Percentiles rank a stretch among this genome's conserved stretches.
Evolutionary conservation across 2,797 vertebrate genomes (phyloP).

Genomic region (Amniataba percoides): DNA sequence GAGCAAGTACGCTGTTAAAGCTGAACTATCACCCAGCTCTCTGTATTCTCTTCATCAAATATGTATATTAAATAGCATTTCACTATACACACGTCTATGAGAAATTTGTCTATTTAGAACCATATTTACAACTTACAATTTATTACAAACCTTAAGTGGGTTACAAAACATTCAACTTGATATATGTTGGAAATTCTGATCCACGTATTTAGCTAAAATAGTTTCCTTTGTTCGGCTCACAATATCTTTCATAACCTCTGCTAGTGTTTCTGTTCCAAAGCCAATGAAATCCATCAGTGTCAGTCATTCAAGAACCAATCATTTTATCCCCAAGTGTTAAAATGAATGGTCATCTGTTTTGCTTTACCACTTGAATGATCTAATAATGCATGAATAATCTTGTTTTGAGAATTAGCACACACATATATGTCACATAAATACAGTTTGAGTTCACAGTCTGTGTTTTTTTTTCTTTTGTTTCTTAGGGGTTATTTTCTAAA

Average conservation of each 20-base stretch:
- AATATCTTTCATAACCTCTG: conserved; percentile 10
- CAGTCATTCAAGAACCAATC: neutral
- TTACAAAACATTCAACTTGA: conserved; percentile 11
- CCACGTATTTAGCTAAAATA: conserved; percentile 6
- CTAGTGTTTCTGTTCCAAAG: neutral
- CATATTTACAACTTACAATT: too few relatives aligned
- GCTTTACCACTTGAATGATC: neutral
- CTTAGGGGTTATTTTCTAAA: neutral
- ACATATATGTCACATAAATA: neutral
- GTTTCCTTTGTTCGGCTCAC: conserved; percentile 17
- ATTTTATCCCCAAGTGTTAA: neutral
- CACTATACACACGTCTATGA: too few relatives aligned
- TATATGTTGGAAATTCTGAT: neutral
- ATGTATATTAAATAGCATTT: too few relatives aligned
- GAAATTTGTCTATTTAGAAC: too few relatives aligned
- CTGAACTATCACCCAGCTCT: too few relatives aligned
- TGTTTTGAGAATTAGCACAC: neutral
- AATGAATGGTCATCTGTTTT: neutral
- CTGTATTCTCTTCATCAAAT: too few relatives aligned
- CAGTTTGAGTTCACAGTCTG: neutral
- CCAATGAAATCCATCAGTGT: neutral
- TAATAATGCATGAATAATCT: neutral
- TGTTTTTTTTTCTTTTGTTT: neutral
- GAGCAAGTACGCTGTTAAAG: neutral
- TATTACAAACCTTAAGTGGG: too few relatives aligned